Evolutionary conservation across 1,140 invertebrate species (phyloP).

Genomic region (Coptotermes formosanus): DNA sequence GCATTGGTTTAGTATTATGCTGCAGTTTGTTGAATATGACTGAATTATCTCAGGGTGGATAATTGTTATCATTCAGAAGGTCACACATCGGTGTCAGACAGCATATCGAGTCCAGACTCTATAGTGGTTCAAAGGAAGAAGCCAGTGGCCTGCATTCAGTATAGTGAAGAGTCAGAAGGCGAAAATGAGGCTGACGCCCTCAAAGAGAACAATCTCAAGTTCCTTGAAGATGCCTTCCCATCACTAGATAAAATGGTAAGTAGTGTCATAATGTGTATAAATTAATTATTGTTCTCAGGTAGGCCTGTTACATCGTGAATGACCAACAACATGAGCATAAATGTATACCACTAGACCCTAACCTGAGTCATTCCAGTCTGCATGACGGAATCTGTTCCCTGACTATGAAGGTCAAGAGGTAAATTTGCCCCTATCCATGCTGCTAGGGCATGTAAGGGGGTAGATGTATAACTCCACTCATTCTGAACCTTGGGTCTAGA

Average conservation of each 20-base stretch:
- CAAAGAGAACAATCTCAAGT: conserved; percentile 25
- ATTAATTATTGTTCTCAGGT: background rate
- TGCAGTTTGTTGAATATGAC: background rate
- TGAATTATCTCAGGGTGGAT: background rate
- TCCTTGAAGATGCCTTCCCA: conserved; percentile 31
- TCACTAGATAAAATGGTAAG: conserved; percentile 31
- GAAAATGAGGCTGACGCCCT: background rate
- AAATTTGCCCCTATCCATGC: too few relatives aligned
- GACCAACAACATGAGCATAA: too few relatives aligned
- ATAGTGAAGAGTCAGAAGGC: conserved; percentile 22
- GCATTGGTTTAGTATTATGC: too few relatives aligned
- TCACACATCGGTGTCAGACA: background rate
- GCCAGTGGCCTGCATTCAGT: background rate
- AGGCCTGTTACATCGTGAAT: background rate
- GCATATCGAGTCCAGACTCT: background rate
- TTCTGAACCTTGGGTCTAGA: too few relatives aligned
- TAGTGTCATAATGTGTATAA: background rate
- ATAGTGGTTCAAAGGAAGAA: background rate
- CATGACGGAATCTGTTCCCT: too few relatives aligned
- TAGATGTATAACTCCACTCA: too few relatives aligned
- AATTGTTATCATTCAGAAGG: background rate
- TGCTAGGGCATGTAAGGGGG: too few relatives aligned
- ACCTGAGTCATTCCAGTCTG: too few relatives aligned
- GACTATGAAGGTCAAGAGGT: too few relatives aligned
- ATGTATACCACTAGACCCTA: too few relatives aligned